phyloP scores from a whole-genome alignment of 2,888 invertebrate genomes.

The Nephrotoma guestfalica region DNA sequence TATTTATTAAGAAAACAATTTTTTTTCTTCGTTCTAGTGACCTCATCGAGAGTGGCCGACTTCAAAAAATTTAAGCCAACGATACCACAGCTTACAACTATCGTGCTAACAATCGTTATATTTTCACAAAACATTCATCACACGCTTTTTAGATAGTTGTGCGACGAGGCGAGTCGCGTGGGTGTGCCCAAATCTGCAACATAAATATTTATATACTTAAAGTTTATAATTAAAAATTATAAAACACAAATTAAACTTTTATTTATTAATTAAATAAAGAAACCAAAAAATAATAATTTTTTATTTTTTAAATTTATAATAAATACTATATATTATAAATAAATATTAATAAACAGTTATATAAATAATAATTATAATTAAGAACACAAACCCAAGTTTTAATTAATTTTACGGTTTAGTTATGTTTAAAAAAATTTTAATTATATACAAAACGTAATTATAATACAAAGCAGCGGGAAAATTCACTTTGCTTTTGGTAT shows the following conservation, averaged over 20 bases:
- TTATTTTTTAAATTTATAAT: neutral
- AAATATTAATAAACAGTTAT: neutral
- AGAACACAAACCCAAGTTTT: neutral
- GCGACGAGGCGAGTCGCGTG: neutral
- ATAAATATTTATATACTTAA: neutral
- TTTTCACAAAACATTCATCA: neutral
- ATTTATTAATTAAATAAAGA: neutral
- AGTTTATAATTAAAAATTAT: neutral
- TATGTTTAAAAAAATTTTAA: neutral
- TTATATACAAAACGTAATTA: neutral
- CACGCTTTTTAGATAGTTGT: neutral
- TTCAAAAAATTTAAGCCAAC: neutral
- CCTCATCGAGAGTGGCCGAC: neutral
- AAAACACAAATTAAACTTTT: neutral
- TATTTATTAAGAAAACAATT: no score
- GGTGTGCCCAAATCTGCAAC: neutral
- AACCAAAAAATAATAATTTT: neutral
- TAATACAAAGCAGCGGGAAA: neutral
- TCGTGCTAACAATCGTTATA: neutral
- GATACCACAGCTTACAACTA: neutral
- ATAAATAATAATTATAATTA: neutral
- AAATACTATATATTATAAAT: neutral
- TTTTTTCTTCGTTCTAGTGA: neutral
- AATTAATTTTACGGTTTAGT: neutral
- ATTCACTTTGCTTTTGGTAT: neutral